These are phyloP conservation scores for Parelbella ahira DNA, from an alignment of 2,888 invertebrate species.

Conservation along the genomic window DNA sequence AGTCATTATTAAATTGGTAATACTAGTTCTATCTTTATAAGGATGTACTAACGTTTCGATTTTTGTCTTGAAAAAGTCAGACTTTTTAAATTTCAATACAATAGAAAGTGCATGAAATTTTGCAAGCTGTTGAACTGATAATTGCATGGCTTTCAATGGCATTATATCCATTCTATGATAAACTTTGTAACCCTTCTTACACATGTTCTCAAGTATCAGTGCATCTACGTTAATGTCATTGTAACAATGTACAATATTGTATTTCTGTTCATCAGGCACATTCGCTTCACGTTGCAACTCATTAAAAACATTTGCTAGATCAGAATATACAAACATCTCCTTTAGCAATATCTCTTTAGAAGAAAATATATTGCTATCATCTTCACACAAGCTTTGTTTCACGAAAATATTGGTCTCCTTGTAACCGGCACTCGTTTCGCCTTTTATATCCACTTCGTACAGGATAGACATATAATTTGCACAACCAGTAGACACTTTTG, in stretches of 20 bases:
- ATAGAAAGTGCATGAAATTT: constrained; percentile 53
- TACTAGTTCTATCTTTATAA: too few species aligned
- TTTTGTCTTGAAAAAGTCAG: constrained; percentile 41
- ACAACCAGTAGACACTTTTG: constrained; percentile 38
- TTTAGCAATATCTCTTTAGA: constrained; percentile 39
- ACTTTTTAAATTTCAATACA: constrained; percentile 38
- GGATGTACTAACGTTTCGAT: constrained; percentile 29
- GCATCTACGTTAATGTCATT: constrained; percentile 38
- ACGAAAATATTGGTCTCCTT: constrained; percentile 46
- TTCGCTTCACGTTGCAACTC: constrained; percentile 42
- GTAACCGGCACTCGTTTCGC: constrained; percentile 32
- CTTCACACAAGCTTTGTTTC: constrained; percentile 39
- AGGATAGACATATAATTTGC: constrained; percentile 45
- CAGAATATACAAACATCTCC: constrained; percentile 46
- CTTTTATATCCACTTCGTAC: constrained; percentile 43
- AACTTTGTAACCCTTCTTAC: constrained; percentile 42
- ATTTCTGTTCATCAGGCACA: constrained; percentile 42
- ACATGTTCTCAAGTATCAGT: constrained; percentile 50
- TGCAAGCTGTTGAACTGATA: constrained; percentile 45
- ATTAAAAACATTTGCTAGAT: constrained; percentile 38
- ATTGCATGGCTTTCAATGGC: constrained; percentile 42
- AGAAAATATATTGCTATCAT: constrained; percentile 37
- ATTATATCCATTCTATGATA: constrained; percentile 42
- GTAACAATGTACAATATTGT: constrained; percentile 40
- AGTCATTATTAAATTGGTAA: constrained; percentile 33